Evolutionary conservation across 2,888 invertebrate species (phyloP), one percentile per base, ranked within the genome.

Genomic region (Calliopum simillimum): DNA sequence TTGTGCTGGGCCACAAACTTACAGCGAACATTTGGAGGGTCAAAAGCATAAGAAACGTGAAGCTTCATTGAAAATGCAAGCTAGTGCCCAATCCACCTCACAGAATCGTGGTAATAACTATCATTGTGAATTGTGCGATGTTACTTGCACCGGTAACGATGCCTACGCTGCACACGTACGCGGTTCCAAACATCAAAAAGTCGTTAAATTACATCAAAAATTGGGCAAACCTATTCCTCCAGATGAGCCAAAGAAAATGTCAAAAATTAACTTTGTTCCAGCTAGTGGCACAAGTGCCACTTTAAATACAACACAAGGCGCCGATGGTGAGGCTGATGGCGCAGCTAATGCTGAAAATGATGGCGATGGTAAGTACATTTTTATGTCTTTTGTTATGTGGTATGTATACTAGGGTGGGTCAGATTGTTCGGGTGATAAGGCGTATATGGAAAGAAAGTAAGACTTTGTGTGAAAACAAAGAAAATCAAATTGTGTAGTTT

Each of bases 21-120:
- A 96, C 85, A 90, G 94, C 76, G 99, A 99, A 86, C 99, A 99
- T 89, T 89, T 99, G 82, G 98, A 98, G 84, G 99, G 99, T 0
- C 98, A 98, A 87, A 97, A 97, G 87, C 99, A 99, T 88, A 99
- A 99, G 89, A 99, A 98, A 89, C 96, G 98, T 86, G 99, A 98
- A 86, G 95, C 93, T 0, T 92, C 94, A 13, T 88, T 92, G 33
- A 95, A 95, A 84, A 90, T 92, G 83, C 91, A 91, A 33, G 89
- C 89, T 14, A 89, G 89, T 82, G 88, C 91, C 74, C 87, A 91
- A 78, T 90, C 90, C 75, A 88, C 89, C 78, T 86, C 90, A 79
- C 88, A 92, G 78, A 88, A 90, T 62, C 88, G 90, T 33, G 89
- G 91, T 64, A 91, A 89, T 79, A 86, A 85, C 78, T 84, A 84